Base-by-base conservation (phyloP, 2,113 vertebrate genomes). In the Chitala chitala region DNA sequence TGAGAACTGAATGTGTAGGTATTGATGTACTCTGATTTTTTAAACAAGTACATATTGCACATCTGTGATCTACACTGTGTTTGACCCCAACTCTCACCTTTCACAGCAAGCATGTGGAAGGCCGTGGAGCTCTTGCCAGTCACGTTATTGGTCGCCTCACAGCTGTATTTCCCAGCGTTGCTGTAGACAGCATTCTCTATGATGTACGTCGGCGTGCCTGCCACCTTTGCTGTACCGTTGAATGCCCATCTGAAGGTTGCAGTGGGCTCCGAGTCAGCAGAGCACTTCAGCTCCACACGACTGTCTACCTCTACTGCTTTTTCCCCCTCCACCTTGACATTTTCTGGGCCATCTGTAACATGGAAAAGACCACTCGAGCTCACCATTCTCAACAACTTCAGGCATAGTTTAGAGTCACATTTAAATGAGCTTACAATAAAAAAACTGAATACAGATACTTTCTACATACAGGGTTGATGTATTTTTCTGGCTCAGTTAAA, bases 281-380 rank as follows among this genome's bases (percentile, higher is more conserved):
- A 1, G 68, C 90, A 91, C 0, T 1, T 50, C 4, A 91, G 72
- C 0, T 0, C 7, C 51, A 81, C 36, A 0, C 0, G 0, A 0
- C 78, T n/a, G 0, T 63, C 40, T 13, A 90, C 33, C 54, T 81
- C 70, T 0, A 87, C 84, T 0, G n/a, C 61, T 0, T 1, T 0
- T 0, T 9, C 0, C 0, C 78, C 89, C 0, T 0, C 0, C 53
- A 91, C 53, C 1, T 0, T 0, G 0, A 5, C 71, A 0, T 29
- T 0, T 4, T 87, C 88, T 2, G 90, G 90, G 8, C 90, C 90
- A 20, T 81, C 90, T 91, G 83, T 33, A 69, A 69, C 48, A 53
- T 3, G n/a, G 5, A 12, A 8, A 29, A 1, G 20, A 31, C 36
- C 56, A 20, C 10, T 36, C 26, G 1, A 2, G 48, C n/a, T n/a